phyloP scores from a whole-genome alignment of 2,888 invertebrate species.

The Malachius bipustulatus region DNA sequence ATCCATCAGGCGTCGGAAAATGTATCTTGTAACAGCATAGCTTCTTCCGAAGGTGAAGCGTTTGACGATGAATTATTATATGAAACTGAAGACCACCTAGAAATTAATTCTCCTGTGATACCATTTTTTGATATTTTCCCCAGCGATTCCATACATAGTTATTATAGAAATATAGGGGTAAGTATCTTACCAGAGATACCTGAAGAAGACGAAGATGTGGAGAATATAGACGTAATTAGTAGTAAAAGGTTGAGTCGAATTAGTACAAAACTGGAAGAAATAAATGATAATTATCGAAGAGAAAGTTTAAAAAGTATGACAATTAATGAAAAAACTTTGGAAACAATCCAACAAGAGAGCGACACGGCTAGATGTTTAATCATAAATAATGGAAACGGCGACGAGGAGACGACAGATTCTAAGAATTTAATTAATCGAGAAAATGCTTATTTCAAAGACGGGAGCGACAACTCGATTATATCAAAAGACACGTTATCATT shows the following conservation, averaged over 20 bases:
- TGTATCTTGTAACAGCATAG: too few species aligned
- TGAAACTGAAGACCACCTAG: too few species aligned
- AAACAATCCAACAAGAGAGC: not conserved
- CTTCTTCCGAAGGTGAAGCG: too few species aligned
- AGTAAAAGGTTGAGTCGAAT: not conserved
- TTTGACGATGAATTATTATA: too few species aligned
- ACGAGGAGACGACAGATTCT: not conserved
- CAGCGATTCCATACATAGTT: not conserved
- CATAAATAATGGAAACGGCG: not conserved
- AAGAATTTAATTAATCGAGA: conserved; percentile 1
- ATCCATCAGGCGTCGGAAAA: too few species aligned
- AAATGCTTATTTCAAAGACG: too few species aligned
- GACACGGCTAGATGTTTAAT: too few species aligned
- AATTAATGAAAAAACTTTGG: not conserved
- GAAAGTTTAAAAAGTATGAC: not conserved
- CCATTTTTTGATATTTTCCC: too few species aligned
- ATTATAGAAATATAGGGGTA: not conserved
- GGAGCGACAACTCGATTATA: too few species aligned
- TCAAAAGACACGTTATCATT: too few species aligned
- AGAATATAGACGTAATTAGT: not conserved
- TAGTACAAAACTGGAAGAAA: conserved; percentile 3
- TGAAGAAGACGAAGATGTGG: conserved; percentile 1
- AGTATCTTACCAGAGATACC: conserved; percentile 1
- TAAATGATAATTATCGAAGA: not conserved
- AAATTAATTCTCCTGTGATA: too few species aligned